Base-by-base conservation (phyloP, 37 sponge, comb jelly and placozoan genomes). In the Geodia barretti region DNA sequence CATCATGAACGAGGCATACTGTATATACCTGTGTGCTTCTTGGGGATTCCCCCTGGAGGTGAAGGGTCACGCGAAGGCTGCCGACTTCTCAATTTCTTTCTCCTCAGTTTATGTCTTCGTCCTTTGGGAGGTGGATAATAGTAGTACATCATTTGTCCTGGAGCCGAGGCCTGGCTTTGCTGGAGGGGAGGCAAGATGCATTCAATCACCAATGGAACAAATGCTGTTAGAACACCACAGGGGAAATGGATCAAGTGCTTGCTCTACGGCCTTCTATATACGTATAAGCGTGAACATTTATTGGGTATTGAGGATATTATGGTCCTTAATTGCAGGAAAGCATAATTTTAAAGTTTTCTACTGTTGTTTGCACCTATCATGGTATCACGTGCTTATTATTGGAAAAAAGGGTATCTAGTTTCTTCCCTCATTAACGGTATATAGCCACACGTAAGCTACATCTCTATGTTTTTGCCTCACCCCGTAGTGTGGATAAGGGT, bases 1-100 rank as follows among this genome's bases (percentile, higher is more conserved):
- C n/a, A n/a, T n/a, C n/a, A n/a, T 47, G 7, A 47, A 14, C 7
- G 54, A 47, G 54, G n/a, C n/a, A n/a, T n/a, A n/a, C n/a, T n/a
- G n/a, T n/a, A 8, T 23, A 38, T 72, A 72, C 72, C 72, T 39
- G 72, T 72, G 72, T 72, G 72, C 25, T 39, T 33, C 72, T 25
- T 72, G 40, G 65, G 7, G n/a, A n/a, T 5, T 64, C 54, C 54
- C 7, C 54, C n/a, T n/a, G n/a, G 54, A 47, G 54, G 54, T 47
- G 54, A 47, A 17, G 54, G 54, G 54, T 47, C 54, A 47, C 54
- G 54, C 14, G 54, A 47, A 7, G 54, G 11, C 14, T 47, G 54
- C 7, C 54, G 54, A 47, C 54, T 47, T 7, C 54, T 7, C 14
- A 14, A 17, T 47, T 14, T 7, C 54, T 47, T 47, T n/a, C n/a